Base-by-base conservation (phyloP, 2,797 vertebrate species). In the Diglossa cyanea region DNA sequence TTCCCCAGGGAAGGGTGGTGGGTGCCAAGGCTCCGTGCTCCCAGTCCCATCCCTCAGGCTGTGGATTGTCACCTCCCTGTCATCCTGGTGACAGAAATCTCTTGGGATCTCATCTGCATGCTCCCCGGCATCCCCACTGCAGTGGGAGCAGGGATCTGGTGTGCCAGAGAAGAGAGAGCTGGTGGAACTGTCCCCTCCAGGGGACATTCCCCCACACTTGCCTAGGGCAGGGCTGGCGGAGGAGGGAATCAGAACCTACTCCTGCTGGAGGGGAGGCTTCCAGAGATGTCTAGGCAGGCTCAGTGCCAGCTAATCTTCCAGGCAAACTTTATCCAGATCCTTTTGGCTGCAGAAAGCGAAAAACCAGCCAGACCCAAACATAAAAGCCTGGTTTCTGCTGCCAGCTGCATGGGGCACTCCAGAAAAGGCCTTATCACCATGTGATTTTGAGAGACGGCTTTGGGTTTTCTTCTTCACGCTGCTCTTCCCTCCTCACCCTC, bases 321-420 rank as follows among this genome's bases (percentile, higher is more conserved):
- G 66, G 93, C 91, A 95, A 93, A 95, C 83, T 90, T 92, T 33
- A 94, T 94, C 90, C 95, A 95, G 90, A 95, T 96, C 93, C 92
- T 71, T 76, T 84, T 95, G 95, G 96, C 95, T 94, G 93, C 84
- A 90, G 88, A 94, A 95, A 89, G 45, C 12, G 48, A 75, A 87
- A 93, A 88, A 57, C 77, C 39, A 82, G 88, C 94, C 90, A 92
- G 86, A 85, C 68, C 47, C 47, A 93, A 82, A 89, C 86, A 65
- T 57, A 93, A 93, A 89, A 88, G 63, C 81, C 73, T 57, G 44
- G 57, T 71, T 88, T 92, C 83, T 89, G 75, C 93, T 96, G 94
- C 93, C 95, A 96, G 92, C 92, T 94, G 67, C 23, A 63, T 42
- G 45, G 94, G 95, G 94, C 88, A 95, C 96, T 91, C 88, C 92